These are phyloP conservation scores for Laspeyria flexula DNA, from an alignment of 2,888 invertebrate species.

Conservation along the genomic window DNA sequence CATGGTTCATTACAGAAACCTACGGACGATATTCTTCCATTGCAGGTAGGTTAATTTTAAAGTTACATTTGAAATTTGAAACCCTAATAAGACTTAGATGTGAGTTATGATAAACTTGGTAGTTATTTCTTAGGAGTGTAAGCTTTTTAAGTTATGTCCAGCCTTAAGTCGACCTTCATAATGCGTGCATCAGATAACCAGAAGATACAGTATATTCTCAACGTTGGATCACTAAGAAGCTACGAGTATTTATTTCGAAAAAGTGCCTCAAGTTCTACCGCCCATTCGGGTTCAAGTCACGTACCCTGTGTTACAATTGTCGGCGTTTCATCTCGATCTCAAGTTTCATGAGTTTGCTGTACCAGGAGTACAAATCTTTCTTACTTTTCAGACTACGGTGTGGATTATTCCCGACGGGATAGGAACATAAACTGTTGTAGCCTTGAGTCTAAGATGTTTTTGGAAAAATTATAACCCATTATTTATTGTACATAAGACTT, in stretches of 20 bases:
- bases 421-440: not conserved
- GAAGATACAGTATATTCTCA: slow-evolving; percentile 20
- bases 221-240: slow-evolving; percentile 7
- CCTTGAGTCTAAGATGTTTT: not conserved
- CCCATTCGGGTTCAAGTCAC: slow-evolving; percentile 40
- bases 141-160: not conserved
- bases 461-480: too few species aligned
- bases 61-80: not conserved
- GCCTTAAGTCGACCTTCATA: slow-evolving; percentile 1
- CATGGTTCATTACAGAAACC: too few species aligned
- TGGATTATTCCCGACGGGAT: slow-evolving; percentile 16
- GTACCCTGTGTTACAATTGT: slow-evolving; percentile 42
- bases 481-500: too few species aligned
- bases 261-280: slow-evolving; percentile 13
- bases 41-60: too few species aligned
- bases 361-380: slow-evolving; percentile 40
- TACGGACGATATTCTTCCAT: too few species aligned
- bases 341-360: slow-evolving; percentile 42
- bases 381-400: slow-evolving; percentile 32
- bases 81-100: not conserved
- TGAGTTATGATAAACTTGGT: too few species aligned
- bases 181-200: slow-evolving; percentile 11
- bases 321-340: slow-evolving; percentile 44
- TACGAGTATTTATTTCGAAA: slow-evolving; percentile 17
- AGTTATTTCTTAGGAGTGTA: not conserved